A percentile compares a stretch with the other conserved stretches of the same genome.
These are phyloP conservation scores for Callopanchax toddi DNA, from an alignment of 2,113 vertebrate species.

Conservation along the genomic window DNA sequence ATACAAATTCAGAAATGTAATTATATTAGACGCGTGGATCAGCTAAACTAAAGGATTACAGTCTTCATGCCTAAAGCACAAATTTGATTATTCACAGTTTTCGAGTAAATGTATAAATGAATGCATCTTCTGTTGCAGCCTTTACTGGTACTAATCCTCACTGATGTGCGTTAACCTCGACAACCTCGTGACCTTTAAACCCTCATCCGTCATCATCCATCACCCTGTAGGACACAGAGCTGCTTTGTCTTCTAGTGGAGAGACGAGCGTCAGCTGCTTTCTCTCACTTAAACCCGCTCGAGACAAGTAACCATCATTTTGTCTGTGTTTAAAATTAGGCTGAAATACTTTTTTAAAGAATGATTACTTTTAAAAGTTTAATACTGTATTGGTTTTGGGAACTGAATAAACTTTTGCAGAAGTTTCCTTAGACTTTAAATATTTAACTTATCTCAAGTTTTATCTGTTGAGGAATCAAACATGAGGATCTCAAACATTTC, in stretches of 20 bases:
- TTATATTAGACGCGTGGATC: constrained; percentile 29
- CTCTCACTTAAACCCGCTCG: constrained; percentile 47
- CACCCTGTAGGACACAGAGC: constrained; percentile 59
- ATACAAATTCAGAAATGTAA: constrained; percentile 6
- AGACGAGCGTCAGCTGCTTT: constrained; percentile 57
- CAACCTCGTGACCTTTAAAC: constrained; percentile 59
- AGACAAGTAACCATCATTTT: constrained; percentile 49
- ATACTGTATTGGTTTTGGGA: neutral
- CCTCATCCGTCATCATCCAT: constrained; percentile 74
- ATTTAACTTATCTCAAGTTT: neutral
- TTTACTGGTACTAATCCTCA: neutral
- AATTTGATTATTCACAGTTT: too few relatives aligned
- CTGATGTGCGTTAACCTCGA: constrained; percentile 37
- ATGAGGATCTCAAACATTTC: neutral
- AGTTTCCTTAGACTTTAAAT: too few relatives aligned
- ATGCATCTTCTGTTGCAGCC: neutral
- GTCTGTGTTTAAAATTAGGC: constrained; percentile 53
- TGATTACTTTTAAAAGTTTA: constrained; percentile 13
- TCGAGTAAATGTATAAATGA: too few relatives aligned
- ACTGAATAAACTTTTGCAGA: neutral
- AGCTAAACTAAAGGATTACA: neutral
- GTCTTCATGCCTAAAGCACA: neutral
- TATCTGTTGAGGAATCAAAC: neutral
- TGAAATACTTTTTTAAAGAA: constrained; percentile 58
- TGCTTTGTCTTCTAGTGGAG: constrained; percentile 62